Conservation (phyloP, 2,888 invertebrate species). For the Apomyelois bistriatella region DNA sequence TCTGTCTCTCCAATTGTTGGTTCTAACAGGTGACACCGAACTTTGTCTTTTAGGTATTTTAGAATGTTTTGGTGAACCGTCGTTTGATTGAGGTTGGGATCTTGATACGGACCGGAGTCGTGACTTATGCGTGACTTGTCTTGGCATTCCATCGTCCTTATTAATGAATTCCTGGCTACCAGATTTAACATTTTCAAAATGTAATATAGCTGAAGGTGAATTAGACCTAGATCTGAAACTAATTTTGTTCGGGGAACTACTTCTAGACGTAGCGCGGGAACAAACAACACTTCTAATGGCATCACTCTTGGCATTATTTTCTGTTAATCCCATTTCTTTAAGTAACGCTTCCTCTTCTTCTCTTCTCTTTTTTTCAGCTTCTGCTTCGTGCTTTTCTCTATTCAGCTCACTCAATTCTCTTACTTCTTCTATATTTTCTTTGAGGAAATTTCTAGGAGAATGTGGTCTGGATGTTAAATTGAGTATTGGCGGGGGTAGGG, state of each 20-base stretch:
- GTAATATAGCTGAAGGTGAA: constrained; percentile 62
- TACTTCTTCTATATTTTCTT: constrained; percentile 72
- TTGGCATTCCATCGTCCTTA: constrained; percentile 41
- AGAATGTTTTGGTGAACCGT: constrained; percentile 70
- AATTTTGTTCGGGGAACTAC: constrained; percentile 63
- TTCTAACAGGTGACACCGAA: constrained; percentile 65
- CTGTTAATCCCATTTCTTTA: constrained; percentile 69
- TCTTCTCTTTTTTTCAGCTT: constrained; percentile 59
- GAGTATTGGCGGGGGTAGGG: constrained; percentile 48
- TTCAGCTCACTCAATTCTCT: constrained; percentile 71
- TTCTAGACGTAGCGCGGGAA: constrained; percentile 55
- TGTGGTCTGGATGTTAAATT: constrained; percentile 43
- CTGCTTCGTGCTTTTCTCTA: constrained; percentile 70
- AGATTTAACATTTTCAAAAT: constrained; percentile 47
- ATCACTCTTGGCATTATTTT: constrained; percentile 47
- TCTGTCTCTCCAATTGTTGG: constrained; percentile 30
- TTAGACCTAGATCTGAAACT: constrained; percentile 65
- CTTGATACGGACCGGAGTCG: constrained; percentile 56
- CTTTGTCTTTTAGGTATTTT: constrained; percentile 72
- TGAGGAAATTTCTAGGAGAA: constrained; percentile 69
- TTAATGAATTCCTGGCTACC: constrained; percentile 49
- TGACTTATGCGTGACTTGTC: constrained; percentile 57
- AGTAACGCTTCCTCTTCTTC: constrained; percentile 72
- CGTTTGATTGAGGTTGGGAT: constrained; percentile 70
- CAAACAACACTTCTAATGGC: constrained; percentile 41